A percentile compares a stretch with the other conserved stretches of the same genome.
Conservation (phyloP, 2,888 invertebrate genomes). For the Ctena decussata region DNA sequence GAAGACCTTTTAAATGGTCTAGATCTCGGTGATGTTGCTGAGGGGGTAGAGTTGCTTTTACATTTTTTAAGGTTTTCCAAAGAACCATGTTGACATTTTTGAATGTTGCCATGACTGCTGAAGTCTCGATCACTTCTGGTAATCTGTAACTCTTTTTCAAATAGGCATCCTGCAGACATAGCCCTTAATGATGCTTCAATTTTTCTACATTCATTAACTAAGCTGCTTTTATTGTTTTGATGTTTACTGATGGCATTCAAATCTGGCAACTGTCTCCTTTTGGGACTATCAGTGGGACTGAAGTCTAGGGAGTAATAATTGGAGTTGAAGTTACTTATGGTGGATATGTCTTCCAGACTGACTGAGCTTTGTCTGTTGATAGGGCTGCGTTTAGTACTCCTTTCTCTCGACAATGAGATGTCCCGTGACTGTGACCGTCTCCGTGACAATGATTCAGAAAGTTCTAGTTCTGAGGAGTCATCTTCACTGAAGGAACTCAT, state of each 20-base stretch:
- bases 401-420: neutral
- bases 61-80: neutral
- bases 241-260: neutral
- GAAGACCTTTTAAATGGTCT: neutral
- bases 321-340: slow-evolving; percentile 54
- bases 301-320: slow-evolving; percentile 64
- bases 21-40: neutral
- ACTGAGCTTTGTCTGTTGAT: slow-evolving; percentile 36
- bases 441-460: neutral
- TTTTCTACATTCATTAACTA: slow-evolving; percentile 68
- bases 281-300: slow-evolving; percentile 34
- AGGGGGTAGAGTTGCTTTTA: neutral
- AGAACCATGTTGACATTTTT: neutral
- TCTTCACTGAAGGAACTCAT: slow-evolving; percentile 78
- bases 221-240: slow-evolving; percentile 23
- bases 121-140: neutral
- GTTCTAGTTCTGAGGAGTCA: slow-evolving; percentile 47
- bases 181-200: slow-evolving; percentile 70
- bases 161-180: slow-evolving; percentile 58
- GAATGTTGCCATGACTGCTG: neutral
- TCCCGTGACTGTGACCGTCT: neutral
- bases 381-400: neutral
- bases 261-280: neutral
- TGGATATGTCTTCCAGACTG: slow-evolving; percentile 54
- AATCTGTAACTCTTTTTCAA: neutral